phyloP scores from a whole-genome alignment of 2,113 vertebrate species.

The Circaetus cinerascens region DNA sequence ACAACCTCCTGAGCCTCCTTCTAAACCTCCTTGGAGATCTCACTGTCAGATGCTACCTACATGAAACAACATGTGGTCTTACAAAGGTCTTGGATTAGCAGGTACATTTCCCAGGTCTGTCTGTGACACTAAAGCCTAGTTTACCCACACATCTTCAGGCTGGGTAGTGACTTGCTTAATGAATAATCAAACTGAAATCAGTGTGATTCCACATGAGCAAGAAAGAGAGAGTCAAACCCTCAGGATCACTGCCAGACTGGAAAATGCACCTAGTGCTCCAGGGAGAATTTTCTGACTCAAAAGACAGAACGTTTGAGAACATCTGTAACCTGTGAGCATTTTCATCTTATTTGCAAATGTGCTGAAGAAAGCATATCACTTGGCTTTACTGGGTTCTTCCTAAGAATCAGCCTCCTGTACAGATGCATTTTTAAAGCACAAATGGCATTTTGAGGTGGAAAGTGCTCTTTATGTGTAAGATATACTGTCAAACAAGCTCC shows the following conservation, averaged over 20 bases:
- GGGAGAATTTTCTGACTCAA: background rate
- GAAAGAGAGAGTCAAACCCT: background rate
- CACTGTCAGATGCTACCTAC: background rate
- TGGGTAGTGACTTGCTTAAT: background rate
- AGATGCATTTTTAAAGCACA: background rate
- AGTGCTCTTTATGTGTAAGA: background rate
- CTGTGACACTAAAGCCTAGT: background rate
- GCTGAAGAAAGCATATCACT: background rate
- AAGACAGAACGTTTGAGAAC: background rate
- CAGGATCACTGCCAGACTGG: background rate
- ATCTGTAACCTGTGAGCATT: background rate
- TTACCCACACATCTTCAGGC: background rate
- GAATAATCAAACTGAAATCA: background rate
- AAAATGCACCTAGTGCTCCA: background rate
- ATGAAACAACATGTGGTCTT: background rate
- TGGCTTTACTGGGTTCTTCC: background rate
- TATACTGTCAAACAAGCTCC: slow-evolving; percentile 18
- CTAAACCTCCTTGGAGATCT: background rate
- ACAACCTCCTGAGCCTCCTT: background rate
- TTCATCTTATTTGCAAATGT: background rate
- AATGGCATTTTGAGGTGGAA: background rate
- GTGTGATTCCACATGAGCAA: background rate
- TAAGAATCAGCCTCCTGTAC: background rate
- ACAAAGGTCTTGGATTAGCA: background rate
- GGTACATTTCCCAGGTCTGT: background rate